These are phyloP conservation scores for Enteromius anoplus DNA, from an alignment of 2,797 vertebrate species.

Conservation along the genomic window DNA sequence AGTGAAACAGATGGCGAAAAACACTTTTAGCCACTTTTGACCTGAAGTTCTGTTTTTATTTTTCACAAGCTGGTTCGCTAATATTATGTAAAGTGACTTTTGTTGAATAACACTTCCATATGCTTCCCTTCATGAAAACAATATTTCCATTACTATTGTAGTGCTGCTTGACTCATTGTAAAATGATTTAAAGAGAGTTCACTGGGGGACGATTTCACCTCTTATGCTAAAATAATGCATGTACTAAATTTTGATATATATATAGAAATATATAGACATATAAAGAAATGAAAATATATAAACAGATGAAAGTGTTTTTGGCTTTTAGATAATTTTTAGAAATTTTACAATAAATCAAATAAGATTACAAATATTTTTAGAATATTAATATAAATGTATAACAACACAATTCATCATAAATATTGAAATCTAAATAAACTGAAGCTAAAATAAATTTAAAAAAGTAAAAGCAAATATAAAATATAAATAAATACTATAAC, in stretches of 20 bases:
- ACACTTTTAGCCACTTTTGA: background rate
- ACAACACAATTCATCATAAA: background rate
- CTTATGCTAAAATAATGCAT: background rate
- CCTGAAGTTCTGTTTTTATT: background rate
- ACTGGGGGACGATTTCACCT: background rate
- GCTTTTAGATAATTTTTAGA: background rate
- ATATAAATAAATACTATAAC: background rate
- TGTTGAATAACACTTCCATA: background rate
- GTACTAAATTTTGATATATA: background rate
- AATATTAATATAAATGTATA: background rate
- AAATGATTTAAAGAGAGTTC: background rate
- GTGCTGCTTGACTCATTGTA: background rate
- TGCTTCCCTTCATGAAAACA: background rate
- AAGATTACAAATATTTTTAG: too few relatives aligned
- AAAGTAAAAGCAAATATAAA: background rate
- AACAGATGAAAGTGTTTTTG: too few relatives aligned
- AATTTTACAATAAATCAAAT: background rate
- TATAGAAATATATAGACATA: background rate
- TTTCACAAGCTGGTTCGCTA: background rate
- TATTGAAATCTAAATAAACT: background rate
- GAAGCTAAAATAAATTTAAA: background rate
- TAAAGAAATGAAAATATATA: too few relatives aligned
- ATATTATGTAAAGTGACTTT: background rate
- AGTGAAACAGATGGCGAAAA: conserved; percentile 5
- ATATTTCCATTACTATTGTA: background rate